Percentiles rank a stretch among this genome's conserved stretches.
Conservation (phyloP, 1,140 invertebrate genomes). For the Drosophila carrolli region DNA sequence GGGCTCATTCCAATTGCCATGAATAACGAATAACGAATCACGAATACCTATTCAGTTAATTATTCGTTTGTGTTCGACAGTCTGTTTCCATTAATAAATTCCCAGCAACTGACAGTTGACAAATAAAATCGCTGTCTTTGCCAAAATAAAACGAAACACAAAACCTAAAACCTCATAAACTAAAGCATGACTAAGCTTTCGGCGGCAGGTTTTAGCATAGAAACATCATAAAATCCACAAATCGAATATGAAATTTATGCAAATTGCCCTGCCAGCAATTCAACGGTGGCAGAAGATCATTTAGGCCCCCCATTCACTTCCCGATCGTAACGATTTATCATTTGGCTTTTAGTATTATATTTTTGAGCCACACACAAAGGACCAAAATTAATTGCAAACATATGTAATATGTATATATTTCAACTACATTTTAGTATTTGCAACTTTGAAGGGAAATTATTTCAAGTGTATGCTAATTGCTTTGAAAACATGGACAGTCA, state of each 20-base stretch:
- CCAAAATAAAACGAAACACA: conserved; percentile 23
- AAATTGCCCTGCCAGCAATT: conserved; percentile 36
- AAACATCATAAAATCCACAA: conserved; percentile 58
- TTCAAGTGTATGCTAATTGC: conserved; percentile 47
- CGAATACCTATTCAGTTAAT: conserved; percentile 25
- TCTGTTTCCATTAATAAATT: conserved; percentile 63
- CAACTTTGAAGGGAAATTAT: not conserved
- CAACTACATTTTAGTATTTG: not conserved
- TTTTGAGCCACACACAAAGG: not conserved
- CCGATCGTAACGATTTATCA: conserved; percentile 10
- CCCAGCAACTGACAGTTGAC: conserved; percentile 53
- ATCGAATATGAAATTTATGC: conserved; percentile 57
- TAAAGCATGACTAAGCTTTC: conserved; percentile 52
- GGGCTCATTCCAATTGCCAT: conserved; percentile 16
- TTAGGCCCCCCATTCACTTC: conserved; percentile 25
- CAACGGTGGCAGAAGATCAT: conserved; percentile 66
- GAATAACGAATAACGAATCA: conserved; percentile 13
- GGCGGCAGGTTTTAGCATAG: conserved; percentile 42
- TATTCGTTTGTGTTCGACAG: conserved; percentile 43
- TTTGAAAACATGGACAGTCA: conserved; percentile 27
- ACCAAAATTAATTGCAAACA: conserved; percentile 29
- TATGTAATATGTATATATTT: not conserved
- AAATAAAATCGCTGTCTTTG: conserved; percentile 41
- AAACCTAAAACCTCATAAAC: conserved; percentile 41
- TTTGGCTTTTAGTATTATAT: not conserved